Conservation (phyloP, 1,140 invertebrate genomes). For the Caenorhabditis brenneri region DNA sequence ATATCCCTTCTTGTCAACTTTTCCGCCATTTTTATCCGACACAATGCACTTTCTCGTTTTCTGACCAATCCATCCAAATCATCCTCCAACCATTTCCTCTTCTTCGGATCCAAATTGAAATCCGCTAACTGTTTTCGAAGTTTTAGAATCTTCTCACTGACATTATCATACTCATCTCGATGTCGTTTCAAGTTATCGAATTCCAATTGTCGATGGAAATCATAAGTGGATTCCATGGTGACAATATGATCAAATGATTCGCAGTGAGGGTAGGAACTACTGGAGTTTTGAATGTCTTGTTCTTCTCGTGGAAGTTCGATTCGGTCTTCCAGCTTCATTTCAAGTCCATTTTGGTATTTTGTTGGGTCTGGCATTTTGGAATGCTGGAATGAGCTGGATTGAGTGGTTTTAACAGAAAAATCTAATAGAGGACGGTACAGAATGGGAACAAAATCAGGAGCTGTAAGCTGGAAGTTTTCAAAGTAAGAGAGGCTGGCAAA, state of each 20-base stretch:
- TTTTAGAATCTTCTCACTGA: neutral
- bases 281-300: neutral
- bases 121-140: neutral
- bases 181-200: neutral
- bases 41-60: neutral
- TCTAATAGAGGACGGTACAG: no score
- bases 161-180: slow-evolving; percentile 10
- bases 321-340: neutral
- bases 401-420: no score
- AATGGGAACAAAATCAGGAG: no score
- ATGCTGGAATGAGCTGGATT: no score
- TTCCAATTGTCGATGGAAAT: neutral
- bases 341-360: neutral
- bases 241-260: neutral
- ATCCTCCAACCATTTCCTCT: slow-evolving; percentile 17
- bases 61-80: neutral
- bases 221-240: slow-evolving; percentile 1
- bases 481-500: no score
- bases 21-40: neutral
- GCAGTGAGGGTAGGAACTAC: neutral
- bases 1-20: neutral
- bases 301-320: neutral
- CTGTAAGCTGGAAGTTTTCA: no score
- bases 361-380: neutral
- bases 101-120: neutral